These are phyloP conservation scores for Karalla daura DNA, from an alignment of 2,797 vertebrate species.

Conservation along the genomic window DNA sequence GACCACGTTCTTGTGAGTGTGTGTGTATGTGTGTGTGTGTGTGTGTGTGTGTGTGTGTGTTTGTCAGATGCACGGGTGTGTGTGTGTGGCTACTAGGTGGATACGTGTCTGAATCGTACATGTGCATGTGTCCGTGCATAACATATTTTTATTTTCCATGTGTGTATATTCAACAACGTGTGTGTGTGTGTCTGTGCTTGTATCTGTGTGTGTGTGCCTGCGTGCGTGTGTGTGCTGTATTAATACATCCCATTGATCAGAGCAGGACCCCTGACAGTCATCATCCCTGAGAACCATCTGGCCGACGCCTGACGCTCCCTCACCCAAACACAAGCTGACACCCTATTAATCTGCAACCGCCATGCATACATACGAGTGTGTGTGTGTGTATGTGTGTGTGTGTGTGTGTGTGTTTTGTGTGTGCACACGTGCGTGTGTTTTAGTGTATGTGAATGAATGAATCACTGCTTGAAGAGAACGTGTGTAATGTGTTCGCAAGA, in stretches of 20 bases:
- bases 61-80: slow-evolving; percentile 32
- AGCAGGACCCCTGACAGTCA: slow-evolving; percentile 99
- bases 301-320: slow-evolving; percentile 99
- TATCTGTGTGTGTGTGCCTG: slow-evolving; percentile 21
- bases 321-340: slow-evolving; percentile 99
- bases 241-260: slow-evolving; percentile 99
- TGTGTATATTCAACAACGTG: slow-evolving; percentile 51
- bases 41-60: slow-evolving; percentile 16
- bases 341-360: slow-evolving; percentile 99
- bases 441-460: slow-evolving; percentile 54
- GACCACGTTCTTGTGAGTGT: slow-evolving; percentile 66
- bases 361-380: slow-evolving; percentile 70
- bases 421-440: background rate
- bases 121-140: slow-evolving; percentile 43
- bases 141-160: slow-evolving; percentile 55
- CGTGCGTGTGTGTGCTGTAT: slow-evolving; percentile 84
- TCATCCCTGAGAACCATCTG: slow-evolving; percentile 99
- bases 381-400: slow-evolving; percentile 37
- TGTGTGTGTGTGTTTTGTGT: slow-evolving; percentile 29
- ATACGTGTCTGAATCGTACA: slow-evolving; percentile 52
- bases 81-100: slow-evolving; percentile 41
- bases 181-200: slow-evolving; percentile 6
- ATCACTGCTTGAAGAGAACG: slow-evolving; percentile 43
- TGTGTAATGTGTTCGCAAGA: slow-evolving; percentile 56
- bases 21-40: slow-evolving; percentile 29